Evolutionary conservation across 2,113 vertebrate genomes (phyloP).

Genomic region (Heterochromis multidens): DNA sequence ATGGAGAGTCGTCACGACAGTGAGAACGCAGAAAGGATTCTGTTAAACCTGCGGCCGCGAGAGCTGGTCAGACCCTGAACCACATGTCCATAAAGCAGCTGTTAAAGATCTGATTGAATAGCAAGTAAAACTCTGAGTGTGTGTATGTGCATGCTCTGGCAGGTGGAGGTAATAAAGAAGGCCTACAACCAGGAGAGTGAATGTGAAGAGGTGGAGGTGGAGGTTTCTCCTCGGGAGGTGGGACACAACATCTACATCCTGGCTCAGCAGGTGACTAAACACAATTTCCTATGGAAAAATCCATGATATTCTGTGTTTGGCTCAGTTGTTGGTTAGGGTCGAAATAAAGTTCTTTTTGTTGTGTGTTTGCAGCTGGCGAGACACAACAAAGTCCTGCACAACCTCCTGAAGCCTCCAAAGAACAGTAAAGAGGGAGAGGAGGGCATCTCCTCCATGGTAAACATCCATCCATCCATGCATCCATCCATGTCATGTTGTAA

Average conservation of each 20-base stretch:
- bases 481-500: no score
- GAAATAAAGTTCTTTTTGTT: neutral
- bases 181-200: constrained; percentile 92
- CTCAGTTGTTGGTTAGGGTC: neutral
- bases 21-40: constrained; percentile 93
- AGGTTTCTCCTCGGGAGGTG: constrained; percentile 91
- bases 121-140: neutral
- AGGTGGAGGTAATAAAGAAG: constrained; percentile 97
- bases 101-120: neutral
- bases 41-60: constrained; percentile 92
- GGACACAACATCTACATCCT: constrained; percentile 99
- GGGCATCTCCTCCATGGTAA: constrained; percentile 94
- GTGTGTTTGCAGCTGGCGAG: constrained; percentile 82
- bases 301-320: neutral
- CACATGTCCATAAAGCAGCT: neutral
- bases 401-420: constrained; percentile 85
- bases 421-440: constrained; percentile 87
- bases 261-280: constrained; percentile 85
- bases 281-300: neutral
- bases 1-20: constrained; percentile 98
- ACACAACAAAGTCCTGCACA: constrained; percentile 90
- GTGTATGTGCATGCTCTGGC: neutral
- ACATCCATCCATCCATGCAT: neutral
- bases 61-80: constrained; percentile 83
- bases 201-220: constrained; percentile 77